Conservation (phyloP, 2,113 vertebrate genomes). For the Cephalophus harveyi region DNA sequence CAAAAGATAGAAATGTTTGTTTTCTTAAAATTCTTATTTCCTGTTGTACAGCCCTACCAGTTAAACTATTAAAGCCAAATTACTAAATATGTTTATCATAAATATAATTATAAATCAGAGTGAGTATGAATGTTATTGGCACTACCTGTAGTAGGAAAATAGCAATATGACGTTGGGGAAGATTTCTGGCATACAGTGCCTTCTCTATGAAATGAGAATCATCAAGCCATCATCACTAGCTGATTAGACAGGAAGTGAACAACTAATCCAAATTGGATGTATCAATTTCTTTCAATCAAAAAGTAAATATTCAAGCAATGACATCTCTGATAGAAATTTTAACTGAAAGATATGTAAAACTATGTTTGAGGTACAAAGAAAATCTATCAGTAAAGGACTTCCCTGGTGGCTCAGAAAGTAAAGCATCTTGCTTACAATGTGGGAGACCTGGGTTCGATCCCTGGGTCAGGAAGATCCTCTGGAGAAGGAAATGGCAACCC, state of each 20-base stretch:
- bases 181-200: neutral
- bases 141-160: neutral
- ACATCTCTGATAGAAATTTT: neutral
- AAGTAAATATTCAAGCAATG: neutral
- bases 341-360: neutral
- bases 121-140: neutral
- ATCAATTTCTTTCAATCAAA: neutral
- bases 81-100: neutral
- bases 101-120: neutral
- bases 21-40: neutral
- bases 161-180: neutral
- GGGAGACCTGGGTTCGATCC: no score
- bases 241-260: neutral
- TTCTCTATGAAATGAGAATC: neutral
- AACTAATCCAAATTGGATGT: neutral
- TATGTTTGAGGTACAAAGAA: neutral
- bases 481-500: no score
- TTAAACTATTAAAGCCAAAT: neutral
- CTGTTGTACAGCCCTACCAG: neutral
- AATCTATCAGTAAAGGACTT: neutral
- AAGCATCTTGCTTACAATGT: no score
- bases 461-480: no score
- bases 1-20: neutral
- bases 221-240: neutral
- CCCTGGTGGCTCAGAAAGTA: no score